Evolutionary conservation across 1,140 invertebrate genomes (phyloP), one percentile per base, ranked within the genome.

Genomic region (Drosophila ambigua): DNA sequence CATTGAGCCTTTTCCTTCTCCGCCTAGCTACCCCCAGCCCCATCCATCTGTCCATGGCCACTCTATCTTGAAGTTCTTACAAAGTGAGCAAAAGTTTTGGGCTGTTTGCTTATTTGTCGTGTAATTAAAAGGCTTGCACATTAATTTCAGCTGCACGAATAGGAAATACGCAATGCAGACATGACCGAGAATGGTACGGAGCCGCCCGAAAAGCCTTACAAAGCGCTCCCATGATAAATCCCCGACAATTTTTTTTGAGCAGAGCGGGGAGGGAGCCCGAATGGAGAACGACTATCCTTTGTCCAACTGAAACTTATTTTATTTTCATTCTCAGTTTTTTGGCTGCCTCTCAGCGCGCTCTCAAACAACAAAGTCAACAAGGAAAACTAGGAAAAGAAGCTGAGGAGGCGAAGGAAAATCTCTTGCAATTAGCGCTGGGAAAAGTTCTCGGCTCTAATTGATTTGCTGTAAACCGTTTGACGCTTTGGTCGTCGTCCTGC

Each of bases 391-490:
- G 52, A 57, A 62, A 76, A 63, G 11, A 11, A 13, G 35, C 48
- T 57, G 15, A 61, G 53, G 44, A 13, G 62, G 50, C 44, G 28
- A 52, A 65, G 52, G 52, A 58, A 85, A 78, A 74, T 67, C 69
- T 59, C 60, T 80, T 81, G 81, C 81, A 85, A 85, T 85, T 85
- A 85, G 81, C 82, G 82, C 74, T 81, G 72, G 60, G 44, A 66
- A 87, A 85, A 85, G 58, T 85, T 85, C 82, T 87, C 87, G 87
- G 82, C 69, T 60, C 82, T 85, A 85, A 85, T 85, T 85, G 81
- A 85, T 85, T 85, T 87, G 81, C 81, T 75, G 82, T 81, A 85
- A 87, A 85, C 75, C 82, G 81, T 85, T 85, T 87, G 81, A 81
- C 77, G 81, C 77, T 66, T 61, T 60, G 63, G 61, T 52, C 69